Base-by-base conservation (phyloP, 2,888 invertebrate species). In the Ophioninae sp. region DNA sequence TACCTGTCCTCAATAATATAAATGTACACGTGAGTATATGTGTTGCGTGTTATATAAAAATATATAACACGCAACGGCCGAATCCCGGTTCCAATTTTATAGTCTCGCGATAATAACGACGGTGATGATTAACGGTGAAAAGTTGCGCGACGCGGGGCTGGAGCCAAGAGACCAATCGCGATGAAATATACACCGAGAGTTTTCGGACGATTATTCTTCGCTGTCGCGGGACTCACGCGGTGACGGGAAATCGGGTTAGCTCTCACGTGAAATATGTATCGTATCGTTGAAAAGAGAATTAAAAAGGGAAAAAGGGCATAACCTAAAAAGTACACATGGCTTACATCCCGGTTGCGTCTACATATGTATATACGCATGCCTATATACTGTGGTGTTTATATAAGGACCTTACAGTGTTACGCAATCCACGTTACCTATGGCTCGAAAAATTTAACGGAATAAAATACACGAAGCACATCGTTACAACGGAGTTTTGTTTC, bases 401-500 rank as follows among this genome's bases (percentile, higher is more conserved):
- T 63, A 68, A 64, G 61, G 23, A 72, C 72, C 41, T 30, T 79
- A 30, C n/a, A 73, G 23, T 58, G 69, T 73, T 78, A 59, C 65
- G 64, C 59, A 63, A 81, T 65, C 64, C 59, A 69, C 78, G 68
- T 41, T 71, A 59, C 61, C 72, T 64, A 81, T 75, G 65, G 69
- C 65, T 75, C 75, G 78, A 71, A 81, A 84, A 84, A 84, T 84
- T 41, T 56, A 59, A 61, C 63, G 72, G 39, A 75, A 79, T 84
- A 79, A 81, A 79, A 84, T 76, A 79, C 72, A 67, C 63, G 79
- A 84, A 81, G 81, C 79, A 81, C 84, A 76, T 81, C 79, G 81
- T 81, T 81, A 76, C 81, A 81, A 85, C 75, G 56, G 82, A 85
- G 81, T 86, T 85, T 85, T 85, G 85, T 86, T 85, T 83, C 86